Percentiles rank a stretch among this genome's conserved stretches.
phyloP scores from a whole-genome alignment of 2,888 invertebrate genomes.

The Plagiodera versicolora region DNA sequence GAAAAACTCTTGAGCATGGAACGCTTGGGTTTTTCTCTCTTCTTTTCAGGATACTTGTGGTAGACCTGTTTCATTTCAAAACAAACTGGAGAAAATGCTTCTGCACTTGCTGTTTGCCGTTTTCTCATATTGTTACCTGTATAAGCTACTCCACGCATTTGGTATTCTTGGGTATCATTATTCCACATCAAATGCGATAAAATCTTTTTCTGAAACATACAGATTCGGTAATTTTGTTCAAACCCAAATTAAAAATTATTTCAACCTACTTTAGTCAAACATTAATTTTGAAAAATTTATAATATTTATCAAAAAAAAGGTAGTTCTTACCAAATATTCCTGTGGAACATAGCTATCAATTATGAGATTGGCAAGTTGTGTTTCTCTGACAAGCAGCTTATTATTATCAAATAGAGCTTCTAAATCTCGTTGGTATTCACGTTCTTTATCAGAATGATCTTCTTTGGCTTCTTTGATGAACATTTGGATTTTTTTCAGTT shows the following conservation, averaged over 20 bases:
- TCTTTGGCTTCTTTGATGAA: constrained; percentile 85
- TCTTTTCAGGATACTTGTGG: constrained; percentile 50
- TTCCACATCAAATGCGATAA: constrained; percentile 95
- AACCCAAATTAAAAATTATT: too few relatives aligned
- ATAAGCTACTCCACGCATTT: constrained; percentile 96
- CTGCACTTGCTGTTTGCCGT: constrained; percentile 56
- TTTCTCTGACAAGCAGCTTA: constrained; percentile 84
- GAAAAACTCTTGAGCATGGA: constrained; percentile 39
- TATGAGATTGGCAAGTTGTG: constrained; percentile 87
- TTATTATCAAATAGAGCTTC: constrained; percentile 94
- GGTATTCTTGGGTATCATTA: constrained; percentile 98
- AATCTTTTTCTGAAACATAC: constrained; percentile 71
- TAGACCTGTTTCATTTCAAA: constrained; percentile 51
- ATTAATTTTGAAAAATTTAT: too few relatives aligned
- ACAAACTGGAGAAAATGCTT: constrained; percentile 41
- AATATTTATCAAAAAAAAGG: too few relatives aligned
- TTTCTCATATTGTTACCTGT: constrained; percentile 98
- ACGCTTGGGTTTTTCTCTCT: constrained; percentile 38
- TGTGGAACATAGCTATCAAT: constrained; percentile 92
- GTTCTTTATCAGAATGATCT: constrained; percentile 82
- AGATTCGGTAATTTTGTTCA: too few relatives aligned
- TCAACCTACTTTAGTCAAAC: not conserved
- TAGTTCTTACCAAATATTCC: constrained; percentile 77
- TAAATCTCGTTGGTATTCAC: constrained; percentile 96
- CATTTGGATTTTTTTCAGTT: constrained; percentile 85